Evolutionary conservation across 2,888 invertebrate genomes (phyloP), one percentile per base, ranked within the genome.

Genomic region (Omphaloscelis lunosa): DNA sequence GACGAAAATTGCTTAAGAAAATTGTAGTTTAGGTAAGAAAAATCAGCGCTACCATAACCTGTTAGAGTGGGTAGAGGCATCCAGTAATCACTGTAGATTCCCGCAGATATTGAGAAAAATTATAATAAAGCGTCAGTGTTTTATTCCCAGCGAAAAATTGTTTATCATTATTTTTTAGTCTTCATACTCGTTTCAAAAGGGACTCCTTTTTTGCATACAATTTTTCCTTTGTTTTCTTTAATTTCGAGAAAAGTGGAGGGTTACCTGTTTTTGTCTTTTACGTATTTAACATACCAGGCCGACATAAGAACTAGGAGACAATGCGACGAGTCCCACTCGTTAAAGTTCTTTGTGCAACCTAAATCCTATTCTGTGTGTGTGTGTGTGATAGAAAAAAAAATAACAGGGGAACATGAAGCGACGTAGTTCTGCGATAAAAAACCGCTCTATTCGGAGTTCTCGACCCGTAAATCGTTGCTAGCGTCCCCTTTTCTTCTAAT

Each of bases 391-490:
- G 75, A 84, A 83, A 85, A 86, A 86, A 86, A 90, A 90, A 84
- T 90, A 92, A 90, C 88, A 91, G 89, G 85, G 74, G 72, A 86
- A 88, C 91, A 92, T 91, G 89, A 91, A 92, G 83, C 89, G 90
- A 89, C 88, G 91, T 88, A 89, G 90, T 89, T 87, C 86, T 88
- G 79, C 88, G 81, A 92, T 91, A 90, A 90, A 76, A 91, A 92
- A 89, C 88, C 89, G 88, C 83, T 88, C 89, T 87, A 93, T 93
- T 93, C 91, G 89, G 79, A 91, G 77, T 89, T 88, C 82, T 81
- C 91, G 91, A 92, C 90, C 94, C 93, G 93, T 93, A 90, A 94
- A 93, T 90, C 89, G 89, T 88, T 88, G 90, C 88, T 86, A 81
- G 86, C 86, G 89, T 89, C 88, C 89, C 83, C 89, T 86, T 89